Conservation (phyloP, 1,140 invertebrate genomes). For the Brachionus paranguensis region DNA sequence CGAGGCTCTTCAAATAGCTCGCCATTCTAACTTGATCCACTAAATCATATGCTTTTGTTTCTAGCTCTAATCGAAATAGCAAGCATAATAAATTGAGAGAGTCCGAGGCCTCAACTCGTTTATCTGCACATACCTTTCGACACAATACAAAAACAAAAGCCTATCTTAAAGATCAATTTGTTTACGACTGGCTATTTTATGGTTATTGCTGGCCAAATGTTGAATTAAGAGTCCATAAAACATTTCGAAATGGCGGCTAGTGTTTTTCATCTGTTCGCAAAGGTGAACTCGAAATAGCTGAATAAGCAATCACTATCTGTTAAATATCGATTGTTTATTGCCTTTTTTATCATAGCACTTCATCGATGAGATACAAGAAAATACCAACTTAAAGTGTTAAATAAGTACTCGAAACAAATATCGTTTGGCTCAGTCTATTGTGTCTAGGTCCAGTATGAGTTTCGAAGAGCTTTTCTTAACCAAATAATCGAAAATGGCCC, state of each 20-base stretch:
- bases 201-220: neutral
- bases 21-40: neutral
- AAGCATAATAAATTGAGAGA: neutral
- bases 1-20: neutral
- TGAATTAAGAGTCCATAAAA: neutral
- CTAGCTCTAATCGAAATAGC: neutral
- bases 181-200: neutral
- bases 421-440: neutral
- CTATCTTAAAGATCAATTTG: neutral
- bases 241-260: neutral
- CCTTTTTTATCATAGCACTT: neutral
- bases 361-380: neutral
- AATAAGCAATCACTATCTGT: neutral
- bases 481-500: neutral
- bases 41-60: neutral
- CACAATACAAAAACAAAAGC: neutral
- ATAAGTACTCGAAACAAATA: neutral
- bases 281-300: neutral
- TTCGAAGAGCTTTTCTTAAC: neutral
- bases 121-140: neutral
- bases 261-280: neutral
- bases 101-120: neutral
- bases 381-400: neutral
- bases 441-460: neutral
- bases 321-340: constrained; percentile 1